Base-by-base conservation (phyloP, 2,113 vertebrate genomes). In the Pachycephala philippinensis region DNA sequence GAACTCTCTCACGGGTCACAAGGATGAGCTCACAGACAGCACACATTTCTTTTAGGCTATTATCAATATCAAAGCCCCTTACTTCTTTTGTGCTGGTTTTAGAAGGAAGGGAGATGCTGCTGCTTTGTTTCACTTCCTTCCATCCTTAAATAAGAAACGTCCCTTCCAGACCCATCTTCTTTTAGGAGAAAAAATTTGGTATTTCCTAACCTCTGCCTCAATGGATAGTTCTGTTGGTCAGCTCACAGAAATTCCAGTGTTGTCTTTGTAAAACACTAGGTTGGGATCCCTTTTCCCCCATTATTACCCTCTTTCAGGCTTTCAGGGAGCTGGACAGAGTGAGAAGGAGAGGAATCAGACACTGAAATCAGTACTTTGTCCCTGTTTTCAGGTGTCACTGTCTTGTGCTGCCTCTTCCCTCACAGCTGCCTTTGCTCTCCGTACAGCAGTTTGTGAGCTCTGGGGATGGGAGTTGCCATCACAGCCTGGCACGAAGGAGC, bases 381-480 rank as follows among this genome's bases (percentile, higher is more conserved):
- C 15, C 23, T 23, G 0, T 49, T 79, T 82, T 37, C 57, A 24
- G 1, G 0, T 19, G 8, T 19, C 49, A 12, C 6, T 33, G n/a
- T 23, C 3, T 6, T 13, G 18, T 63, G 26, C 59, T 88, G 66
- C 44, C 57, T 64, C 27, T 50, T 69, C 61, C 47, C 90, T 33
- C 23, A 7, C 4, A 4, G n/a, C 9, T 42, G 33, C 44, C 35
- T 82, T 39, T 50, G 42, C 65, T 63, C 42, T 65, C 52, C 2
- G 0, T 9, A 1, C 7, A 60, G 60, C 52, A 75, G 39, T 33
- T n/a, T 60, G 35, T 22, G 57, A 50, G 35, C 0, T 0, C 8
- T 45, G 52, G 64, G 70, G 39, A 42, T 42, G 11, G 22, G 81
- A 31, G 30, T 33, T 50, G 3, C 81, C 60, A 11, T 59, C 68